Base-by-base conservation (phyloP, 1,140 invertebrate species). In the Meloidogyne chitwoodi region DNA sequence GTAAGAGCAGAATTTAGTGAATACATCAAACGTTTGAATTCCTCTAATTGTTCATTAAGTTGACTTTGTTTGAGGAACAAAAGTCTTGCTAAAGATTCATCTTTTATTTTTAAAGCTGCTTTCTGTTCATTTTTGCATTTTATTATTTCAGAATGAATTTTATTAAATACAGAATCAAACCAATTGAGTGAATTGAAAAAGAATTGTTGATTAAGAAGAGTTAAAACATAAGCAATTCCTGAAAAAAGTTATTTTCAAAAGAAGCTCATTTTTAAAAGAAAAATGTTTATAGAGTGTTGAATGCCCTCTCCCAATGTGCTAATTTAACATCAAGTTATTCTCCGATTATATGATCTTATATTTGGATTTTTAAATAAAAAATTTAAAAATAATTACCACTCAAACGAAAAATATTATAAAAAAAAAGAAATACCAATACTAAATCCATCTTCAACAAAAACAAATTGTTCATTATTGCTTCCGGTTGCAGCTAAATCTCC, bases 371-470 rank as follows among this genome's bases (percentile, higher is more conserved):
- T n/a, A n/a, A n/a, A n/a, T n/a, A n/a, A n/a, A n/a, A n/a, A n/a
- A n/a, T n/a, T n/a, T n/a, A n/a, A n/a, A n/a, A n/a, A n/a, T n/a
- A 68, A 22, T 29, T 38, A 26, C 4, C 34, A 31, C 10, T 62
- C 61, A 22, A n/a, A 41, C 16, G n/a, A n/a, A n/a, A n/a, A 19
- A 83, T 83, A 56, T n/a, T 56, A 56, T n/a, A 56, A 8, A 22
- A n/a, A n/a, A n/a, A 56, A 14, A n/a, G n/a, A 56, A n/a, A 88
- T 87, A 91, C 95, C 96, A 91, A 99, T 94, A 29, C 94, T 93
- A 90, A 99, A 98, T 44, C 96, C 96, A 89, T 99, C 96, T 89
- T 99, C 95, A 8, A 94, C 95, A 88, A 99, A 98, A 4, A 93
- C 91, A 74, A 93, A 92, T 29, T 92, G 93, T 19, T 91, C 67